phyloP scores from a whole-genome alignment of 2,797 vertebrate genomes.

The Phrynocephalus forsythii region DNA sequence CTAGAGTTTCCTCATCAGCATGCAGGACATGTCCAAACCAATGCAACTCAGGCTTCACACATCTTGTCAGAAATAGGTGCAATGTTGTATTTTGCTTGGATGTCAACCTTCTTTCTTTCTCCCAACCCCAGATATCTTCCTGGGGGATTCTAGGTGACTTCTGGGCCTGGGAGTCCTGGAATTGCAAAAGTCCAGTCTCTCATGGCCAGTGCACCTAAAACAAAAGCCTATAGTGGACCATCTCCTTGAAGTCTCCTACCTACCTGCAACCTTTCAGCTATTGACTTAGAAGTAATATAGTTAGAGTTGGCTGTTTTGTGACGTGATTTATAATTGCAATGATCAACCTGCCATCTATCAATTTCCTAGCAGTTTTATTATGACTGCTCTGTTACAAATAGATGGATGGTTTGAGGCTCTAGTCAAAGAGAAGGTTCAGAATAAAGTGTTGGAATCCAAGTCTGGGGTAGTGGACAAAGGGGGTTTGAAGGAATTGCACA shows the following conservation, averaged over 20 bases:
- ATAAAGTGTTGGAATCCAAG: background rate
- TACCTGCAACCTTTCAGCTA: background rate
- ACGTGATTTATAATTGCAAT: constrained; percentile 20
- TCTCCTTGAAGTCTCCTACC: background rate
- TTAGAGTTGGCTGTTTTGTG: constrained; percentile 7
- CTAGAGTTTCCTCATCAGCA: too few relatives aligned
- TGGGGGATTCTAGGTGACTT: too few relatives aligned
- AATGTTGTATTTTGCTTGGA: too few relatives aligned
- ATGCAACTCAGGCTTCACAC: too few relatives aligned
- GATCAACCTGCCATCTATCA: constrained; percentile 4
- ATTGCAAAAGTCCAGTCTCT: too few relatives aligned
- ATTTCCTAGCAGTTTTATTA: constrained; percentile 14
- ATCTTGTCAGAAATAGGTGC: too few relatives aligned
- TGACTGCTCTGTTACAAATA: background rate
- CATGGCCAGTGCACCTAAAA: too few relatives aligned
- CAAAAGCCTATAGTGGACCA: background rate
- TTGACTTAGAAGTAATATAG: background rate
- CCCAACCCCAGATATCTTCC: too few relatives aligned
- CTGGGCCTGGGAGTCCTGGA: too few relatives aligned
- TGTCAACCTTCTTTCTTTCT: too few relatives aligned
- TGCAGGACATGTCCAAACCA: too few relatives aligned
- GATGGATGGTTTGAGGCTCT: constrained; percentile 16
- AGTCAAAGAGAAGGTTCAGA: constrained; percentile 12
- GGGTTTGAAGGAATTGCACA: constrained; percentile 1
- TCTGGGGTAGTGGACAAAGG: background rate